Conservation (phyloP, 2,113 vertebrate species). For the Clarias macrocephalus region DNA sequence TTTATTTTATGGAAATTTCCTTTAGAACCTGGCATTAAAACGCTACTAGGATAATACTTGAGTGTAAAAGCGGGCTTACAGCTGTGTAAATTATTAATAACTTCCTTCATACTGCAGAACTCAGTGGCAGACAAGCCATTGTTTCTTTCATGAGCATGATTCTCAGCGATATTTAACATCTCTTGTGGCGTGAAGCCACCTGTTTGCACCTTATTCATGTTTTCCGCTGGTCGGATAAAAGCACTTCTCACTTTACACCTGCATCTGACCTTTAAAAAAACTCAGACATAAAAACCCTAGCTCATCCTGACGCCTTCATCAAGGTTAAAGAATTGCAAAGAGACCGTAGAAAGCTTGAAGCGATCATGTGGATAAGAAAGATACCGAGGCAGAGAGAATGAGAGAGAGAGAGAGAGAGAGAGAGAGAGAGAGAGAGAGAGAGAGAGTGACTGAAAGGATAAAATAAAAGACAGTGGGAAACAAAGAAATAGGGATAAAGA, state of each 20-base stretch:
- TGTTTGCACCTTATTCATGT: background rate
- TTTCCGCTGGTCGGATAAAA: slow-evolving; percentile 11
- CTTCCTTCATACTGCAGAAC: background rate
- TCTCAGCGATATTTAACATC: slow-evolving; percentile 24
- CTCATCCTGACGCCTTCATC: slow-evolving; percentile 26
- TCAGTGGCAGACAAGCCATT: background rate
- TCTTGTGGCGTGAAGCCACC: slow-evolving; percentile 25
- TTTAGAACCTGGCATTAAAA: background rate
- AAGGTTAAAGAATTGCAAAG: slow-evolving; percentile 30
- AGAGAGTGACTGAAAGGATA: background rate
- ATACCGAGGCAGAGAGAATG: background rate
- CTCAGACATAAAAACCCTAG: background rate
- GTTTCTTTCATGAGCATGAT: background rate
- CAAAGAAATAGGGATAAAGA: background rate
- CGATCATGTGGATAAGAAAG: slow-evolving; percentile 18
- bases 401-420: background rate
- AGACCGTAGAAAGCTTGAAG: slow-evolving; percentile 18
- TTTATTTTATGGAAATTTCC: background rate
- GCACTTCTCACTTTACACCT: slow-evolving; percentile 34
- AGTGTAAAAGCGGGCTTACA: background rate
- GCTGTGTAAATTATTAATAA: background rate
- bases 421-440: background rate
- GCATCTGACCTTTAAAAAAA: slow-evolving; percentile 37
- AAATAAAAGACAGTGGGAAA: background rate
- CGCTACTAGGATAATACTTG: background rate